Evolutionary conservation across 2,113 vertebrate genomes (phyloP).

Genomic region (Astatotilapia flaviijosephi): DNA sequence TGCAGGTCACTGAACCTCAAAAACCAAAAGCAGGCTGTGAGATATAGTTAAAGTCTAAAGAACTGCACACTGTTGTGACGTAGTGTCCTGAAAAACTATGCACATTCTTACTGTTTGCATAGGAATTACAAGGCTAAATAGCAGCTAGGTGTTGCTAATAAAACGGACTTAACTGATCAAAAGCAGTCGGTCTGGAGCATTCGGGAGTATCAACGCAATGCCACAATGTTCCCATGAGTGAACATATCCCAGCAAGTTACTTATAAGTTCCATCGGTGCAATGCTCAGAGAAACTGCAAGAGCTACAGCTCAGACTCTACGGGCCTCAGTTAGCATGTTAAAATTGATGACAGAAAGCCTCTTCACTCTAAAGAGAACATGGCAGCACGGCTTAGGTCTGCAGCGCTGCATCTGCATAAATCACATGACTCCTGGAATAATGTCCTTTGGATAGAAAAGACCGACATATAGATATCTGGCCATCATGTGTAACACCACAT

Average conservation of each 20-base stretch:
- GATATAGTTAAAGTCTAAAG: neutral
- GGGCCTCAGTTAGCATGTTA: neutral
- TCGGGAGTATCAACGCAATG: neutral
- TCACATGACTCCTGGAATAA: neutral
- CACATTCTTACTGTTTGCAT: neutral
- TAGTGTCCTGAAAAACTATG: neutral
- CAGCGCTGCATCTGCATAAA: neutral
- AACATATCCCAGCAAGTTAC: neutral
- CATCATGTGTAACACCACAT: neutral
- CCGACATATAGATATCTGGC: neutral
- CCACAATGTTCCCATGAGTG: neutral
- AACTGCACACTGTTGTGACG: neutral
- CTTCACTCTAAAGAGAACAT: neutral
- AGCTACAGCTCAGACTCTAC: neutral
- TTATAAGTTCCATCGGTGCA: neutral
- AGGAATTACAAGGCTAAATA: neutral
- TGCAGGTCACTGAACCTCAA: neutral
- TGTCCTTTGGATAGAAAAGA: neutral
- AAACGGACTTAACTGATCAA: neutral
- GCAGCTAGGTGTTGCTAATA: neutral
- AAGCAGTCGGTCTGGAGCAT: fast-evolving
- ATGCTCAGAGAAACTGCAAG: neutral
- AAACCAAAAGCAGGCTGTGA: neutral
- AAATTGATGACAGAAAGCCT: neutral
- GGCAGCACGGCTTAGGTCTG: neutral